Base-by-base conservation (phyloP, 2,888 invertebrate species). In the Poecilus cupreus region DNA sequence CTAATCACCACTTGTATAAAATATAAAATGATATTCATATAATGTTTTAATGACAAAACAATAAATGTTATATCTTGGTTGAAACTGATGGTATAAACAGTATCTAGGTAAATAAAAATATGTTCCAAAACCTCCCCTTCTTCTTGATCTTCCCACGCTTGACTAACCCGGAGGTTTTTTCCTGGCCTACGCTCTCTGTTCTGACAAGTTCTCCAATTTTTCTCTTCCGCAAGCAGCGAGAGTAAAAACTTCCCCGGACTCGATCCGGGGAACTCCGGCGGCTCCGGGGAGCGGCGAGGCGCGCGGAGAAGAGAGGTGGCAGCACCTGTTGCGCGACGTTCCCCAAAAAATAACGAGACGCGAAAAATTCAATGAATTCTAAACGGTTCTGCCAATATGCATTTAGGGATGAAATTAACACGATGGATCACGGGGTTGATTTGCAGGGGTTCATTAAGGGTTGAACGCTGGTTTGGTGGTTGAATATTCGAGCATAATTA, bases 131-230 rank as follows among this genome's bases (percentile, higher is more conserved):
- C 46, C 46, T 10, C 3, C 13, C 8, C 46, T 8, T 46, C 46
- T 46, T 46, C 26, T 26, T 54, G 57, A 64, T 78, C 78, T 46
- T 78, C 64, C 60, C 78, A 78, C 79, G 13, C 51, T 70, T 51
- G 32, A 79, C 70, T 79, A 79, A 79, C 79, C 81, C 57, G 16
- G 39, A 24, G 13, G 75, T 70, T 87, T 87, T 87, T 87, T 87
- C 87, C 85, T 87, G 87, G 86, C 87, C 87, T 86, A 85, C 87
- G 87, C 87, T 86, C 87, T 86, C 86, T 84, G 85, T 87, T 87
- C 87, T 87, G 86, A 86, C 87, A 86, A 86, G 87, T 87, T 87
- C 86, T 87, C 86, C 88, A 87, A 87, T 87, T 88, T 88, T 88
- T 87, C 87, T 88, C 86, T 86, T 86, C 85, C 87, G 85, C 84